Conservation (phyloP, 2,888 invertebrate species). For the Eupithecia dodoneata region DNA sequence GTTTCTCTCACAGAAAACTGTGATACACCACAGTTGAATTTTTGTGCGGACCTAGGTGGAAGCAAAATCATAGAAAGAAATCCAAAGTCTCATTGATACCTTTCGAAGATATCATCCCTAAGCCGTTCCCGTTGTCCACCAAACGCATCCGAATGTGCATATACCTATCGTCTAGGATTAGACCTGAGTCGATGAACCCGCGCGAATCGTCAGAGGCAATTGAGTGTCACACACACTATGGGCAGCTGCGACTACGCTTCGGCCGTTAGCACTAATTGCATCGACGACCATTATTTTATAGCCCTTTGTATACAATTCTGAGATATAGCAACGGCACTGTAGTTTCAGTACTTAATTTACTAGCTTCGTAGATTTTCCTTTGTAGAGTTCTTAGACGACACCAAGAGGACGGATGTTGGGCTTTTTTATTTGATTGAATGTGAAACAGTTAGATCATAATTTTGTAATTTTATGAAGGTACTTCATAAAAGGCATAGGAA, state of each 20-base stretch:
- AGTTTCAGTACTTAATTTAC: neutral
- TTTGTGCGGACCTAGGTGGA: too few species aligned
- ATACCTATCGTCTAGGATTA: conserved; percentile 17
- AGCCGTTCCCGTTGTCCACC: neutral
- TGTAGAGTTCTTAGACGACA: neutral
- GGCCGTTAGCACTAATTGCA: conserved; percentile 70
- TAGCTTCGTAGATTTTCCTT: conserved; percentile 1
- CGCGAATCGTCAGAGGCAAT: conserved; percentile 71
- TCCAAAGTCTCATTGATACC: neutral
- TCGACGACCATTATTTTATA: conserved; percentile 63
- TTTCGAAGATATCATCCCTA: neutral
- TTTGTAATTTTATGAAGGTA: neutral
- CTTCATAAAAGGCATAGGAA: too few species aligned
- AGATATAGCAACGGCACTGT: conserved; percentile 6
- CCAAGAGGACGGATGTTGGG: neutral
- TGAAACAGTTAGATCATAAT: neutral
- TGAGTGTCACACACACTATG: conserved; percentile 58
- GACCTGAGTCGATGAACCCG: conserved; percentile 65
- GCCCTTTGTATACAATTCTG: conserved; percentile 52
- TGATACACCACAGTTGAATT: too few species aligned
- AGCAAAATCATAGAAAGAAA: too few species aligned
- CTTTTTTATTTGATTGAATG: neutral
- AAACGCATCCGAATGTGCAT: neutral
- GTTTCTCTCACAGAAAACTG: too few species aligned
- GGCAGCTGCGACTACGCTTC: conserved; percentile 64